phyloP scores from a whole-genome alignment of 2,888 invertebrate genomes.

The Hartigia nigra region DNA sequence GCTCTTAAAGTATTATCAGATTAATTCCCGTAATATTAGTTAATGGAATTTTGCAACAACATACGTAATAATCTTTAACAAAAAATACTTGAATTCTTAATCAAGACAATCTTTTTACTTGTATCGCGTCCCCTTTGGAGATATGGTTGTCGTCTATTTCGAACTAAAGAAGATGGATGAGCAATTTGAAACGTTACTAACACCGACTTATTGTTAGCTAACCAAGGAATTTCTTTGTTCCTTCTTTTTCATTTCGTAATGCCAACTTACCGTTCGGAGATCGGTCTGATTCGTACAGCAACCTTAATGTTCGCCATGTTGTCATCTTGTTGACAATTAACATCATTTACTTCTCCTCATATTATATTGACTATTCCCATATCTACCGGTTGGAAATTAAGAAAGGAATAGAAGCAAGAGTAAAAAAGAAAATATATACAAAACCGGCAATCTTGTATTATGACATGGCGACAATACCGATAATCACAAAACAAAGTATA shows the following conservation, averaged over 20 bases:
- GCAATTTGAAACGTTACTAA: not conserved
- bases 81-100: not conserved
- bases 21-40: not conserved
- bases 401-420: not conserved
- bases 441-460: not conserved
- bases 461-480: not conserved
- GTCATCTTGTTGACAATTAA: conserved; percentile 28
- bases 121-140: not conserved
- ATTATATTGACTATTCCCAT: not conserved
- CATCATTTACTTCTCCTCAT: conserved; percentile 24
- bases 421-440: not conserved
- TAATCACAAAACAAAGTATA: not conserved
- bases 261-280: conserved; percentile 71
- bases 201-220: not conserved
- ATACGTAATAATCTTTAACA: not conserved
- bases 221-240: not conserved
- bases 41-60: not conserved
- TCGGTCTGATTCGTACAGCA: conserved; percentile 74
- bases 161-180: not conserved
- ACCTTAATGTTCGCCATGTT: conserved; percentile 75
- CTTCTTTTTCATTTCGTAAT: conserved; percentile 1
- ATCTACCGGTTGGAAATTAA: not conserved
- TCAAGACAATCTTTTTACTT: not conserved
- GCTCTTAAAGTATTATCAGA: not conserved
- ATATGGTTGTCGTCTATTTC: not conserved